A percentile compares a stretch with the other conserved stretches of the same genome.
These are phyloP conservation scores for Sebastes schlegelii DNA, from an alignment of 2,113 vertebrate species.

Conservation along the genomic window DNA sequence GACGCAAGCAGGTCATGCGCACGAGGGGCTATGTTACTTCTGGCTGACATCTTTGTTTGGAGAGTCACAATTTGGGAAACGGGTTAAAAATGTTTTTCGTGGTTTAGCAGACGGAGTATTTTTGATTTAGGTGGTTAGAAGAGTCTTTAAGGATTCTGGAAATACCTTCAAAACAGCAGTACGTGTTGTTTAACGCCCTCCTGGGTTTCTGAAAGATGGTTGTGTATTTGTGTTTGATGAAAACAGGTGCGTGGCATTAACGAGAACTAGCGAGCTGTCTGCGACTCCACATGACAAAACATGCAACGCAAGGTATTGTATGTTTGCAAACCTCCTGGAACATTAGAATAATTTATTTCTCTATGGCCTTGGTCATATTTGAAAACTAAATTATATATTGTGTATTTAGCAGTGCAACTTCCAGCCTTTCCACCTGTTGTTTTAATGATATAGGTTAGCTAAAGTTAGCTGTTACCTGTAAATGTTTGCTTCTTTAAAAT, in stretches of 20 bases:
- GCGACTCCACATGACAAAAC: background rate
- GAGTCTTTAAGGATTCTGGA: background rate
- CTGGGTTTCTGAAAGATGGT: background rate
- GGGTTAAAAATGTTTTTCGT: background rate
- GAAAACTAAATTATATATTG: background rate
- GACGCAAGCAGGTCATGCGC: background rate
- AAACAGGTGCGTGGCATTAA: constrained; percentile 9
- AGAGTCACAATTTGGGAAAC: background rate
- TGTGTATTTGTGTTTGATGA: background rate
- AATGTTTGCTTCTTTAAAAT: background rate
- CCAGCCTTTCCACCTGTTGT: background rate
- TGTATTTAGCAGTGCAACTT: background rate
- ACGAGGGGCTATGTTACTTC: background rate
- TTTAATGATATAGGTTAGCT: background rate
- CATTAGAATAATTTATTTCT: background rate
- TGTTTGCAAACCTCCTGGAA: background rate
- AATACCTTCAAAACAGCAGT: background rate
- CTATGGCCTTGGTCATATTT: background rate
- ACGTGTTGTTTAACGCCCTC: background rate
- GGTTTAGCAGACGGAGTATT: background rate
- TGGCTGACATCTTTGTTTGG: background rate
- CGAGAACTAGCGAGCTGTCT: background rate
- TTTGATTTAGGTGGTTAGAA: too few species aligned
- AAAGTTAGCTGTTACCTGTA: background rate
- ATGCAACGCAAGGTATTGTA: background rate